These are phyloP conservation scores for Tetragonisca angustula DNA, from an alignment of 2,888 invertebrate genomes.

Conservation along the genomic window DNA sequence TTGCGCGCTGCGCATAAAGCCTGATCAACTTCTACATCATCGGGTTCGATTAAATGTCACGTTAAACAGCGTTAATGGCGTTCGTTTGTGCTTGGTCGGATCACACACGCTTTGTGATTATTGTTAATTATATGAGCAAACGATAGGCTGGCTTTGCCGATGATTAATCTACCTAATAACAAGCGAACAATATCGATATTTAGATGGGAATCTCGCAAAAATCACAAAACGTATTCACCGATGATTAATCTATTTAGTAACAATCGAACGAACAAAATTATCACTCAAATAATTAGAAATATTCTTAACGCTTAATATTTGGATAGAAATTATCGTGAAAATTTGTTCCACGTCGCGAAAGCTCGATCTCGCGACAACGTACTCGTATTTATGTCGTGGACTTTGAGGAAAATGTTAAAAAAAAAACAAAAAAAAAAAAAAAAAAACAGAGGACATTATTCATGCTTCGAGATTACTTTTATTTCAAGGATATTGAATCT, in stretches of 20 bases:
- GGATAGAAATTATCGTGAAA: not conserved
- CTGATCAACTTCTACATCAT: not conserved
- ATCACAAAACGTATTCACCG: not conserved
- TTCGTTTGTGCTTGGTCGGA: not conserved
- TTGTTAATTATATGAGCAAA: not conserved
- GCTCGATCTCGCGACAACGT: not conserved
- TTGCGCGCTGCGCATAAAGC: not conserved
- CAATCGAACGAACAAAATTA: too few relatives aligned
- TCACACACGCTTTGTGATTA: not conserved
- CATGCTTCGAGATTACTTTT: not conserved
- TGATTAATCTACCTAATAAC: not conserved
- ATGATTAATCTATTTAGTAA: too few relatives aligned
- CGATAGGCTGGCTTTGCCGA: not conserved
- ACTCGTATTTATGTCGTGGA: not conserved
- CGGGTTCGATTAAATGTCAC: not conserved
- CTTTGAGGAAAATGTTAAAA: not conserved
- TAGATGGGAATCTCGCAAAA: not conserved
- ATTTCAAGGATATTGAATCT: conserved; percentile 7
- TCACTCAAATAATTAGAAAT: too few relatives aligned
- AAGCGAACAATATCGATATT: not conserved
- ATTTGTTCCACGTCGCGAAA: not conserved
- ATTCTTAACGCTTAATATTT: not conserved
- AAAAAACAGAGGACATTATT: not conserved
- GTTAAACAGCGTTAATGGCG: not conserved
- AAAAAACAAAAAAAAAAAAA: too few relatives aligned